phyloP scores from a whole-genome alignment of 2,888 invertebrate species.

The Apotomis capreana region DNA sequence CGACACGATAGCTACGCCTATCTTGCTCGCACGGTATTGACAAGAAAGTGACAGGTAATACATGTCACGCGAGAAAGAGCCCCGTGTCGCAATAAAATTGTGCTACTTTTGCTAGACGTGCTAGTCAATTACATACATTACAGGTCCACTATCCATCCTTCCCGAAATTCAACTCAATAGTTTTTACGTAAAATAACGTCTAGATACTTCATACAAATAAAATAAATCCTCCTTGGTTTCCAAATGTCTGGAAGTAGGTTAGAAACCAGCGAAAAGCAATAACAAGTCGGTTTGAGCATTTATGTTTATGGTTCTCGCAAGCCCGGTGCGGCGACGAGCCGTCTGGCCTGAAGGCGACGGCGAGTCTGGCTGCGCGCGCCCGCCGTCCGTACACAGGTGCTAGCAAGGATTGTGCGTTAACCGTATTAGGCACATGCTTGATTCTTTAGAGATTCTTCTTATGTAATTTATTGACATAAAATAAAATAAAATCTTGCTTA shows the following conservation, averaged over 20 bases:
- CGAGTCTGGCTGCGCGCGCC: slow-evolving; percentile 48
- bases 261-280: background rate
- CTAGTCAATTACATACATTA: too few relatives aligned
- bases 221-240: background rate
- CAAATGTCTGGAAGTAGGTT: background rate
- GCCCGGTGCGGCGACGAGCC: slow-evolving; percentile 44
- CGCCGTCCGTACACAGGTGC: slow-evolving; percentile 22
- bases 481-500: too few relatives aligned
- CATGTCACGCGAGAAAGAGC: too few relatives aligned
- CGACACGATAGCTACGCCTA: too few relatives aligned
- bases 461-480: background rate
- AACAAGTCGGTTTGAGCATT: slow-evolving; percentile 3
- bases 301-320: slow-evolving; percentile 15
- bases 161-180: too few relatives aligned
- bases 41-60: too few relatives aligned
- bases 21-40: too few relatives aligned
- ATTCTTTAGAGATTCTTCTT: background rate
- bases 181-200: too few relatives aligned
- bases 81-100: too few relatives aligned
- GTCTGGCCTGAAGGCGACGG: slow-evolving; percentile 45
- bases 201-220: too few relatives aligned
- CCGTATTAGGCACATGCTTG: slow-evolving; percentile 1
- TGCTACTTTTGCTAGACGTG: too few relatives aligned
- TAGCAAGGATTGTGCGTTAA: background rate
- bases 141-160: too few relatives aligned